Percentiles rank a stretch among this genome's conserved stretches.
These are phyloP conservation scores for Leucoptera coffeella DNA, from an alignment of 2,888 invertebrate genomes.

Conservation along the genomic window DNA sequence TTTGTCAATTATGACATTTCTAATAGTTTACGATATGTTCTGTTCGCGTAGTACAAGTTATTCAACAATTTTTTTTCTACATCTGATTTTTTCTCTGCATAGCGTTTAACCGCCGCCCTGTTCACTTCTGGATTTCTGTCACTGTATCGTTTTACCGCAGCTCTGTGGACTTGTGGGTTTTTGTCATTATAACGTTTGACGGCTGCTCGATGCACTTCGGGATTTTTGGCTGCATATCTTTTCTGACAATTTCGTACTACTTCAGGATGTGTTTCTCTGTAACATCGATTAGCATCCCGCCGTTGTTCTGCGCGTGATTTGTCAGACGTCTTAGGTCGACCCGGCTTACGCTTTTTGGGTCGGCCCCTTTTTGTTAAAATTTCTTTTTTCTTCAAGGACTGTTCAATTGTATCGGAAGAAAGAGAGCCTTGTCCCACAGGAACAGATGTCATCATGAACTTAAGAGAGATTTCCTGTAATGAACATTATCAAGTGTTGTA, in stretches of 20 bases:
- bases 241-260: conserved; percentile 1
- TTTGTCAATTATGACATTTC: conserved; percentile 2
- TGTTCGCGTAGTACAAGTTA: neutral
- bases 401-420: conserved; percentile 1
- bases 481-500: conserved; percentile 4
- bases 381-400: conserved; percentile 2
- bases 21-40: conserved; percentile 1
- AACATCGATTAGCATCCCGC: conserved; percentile 2
- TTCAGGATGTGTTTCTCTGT: conserved; percentile 1
- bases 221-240: neutral
- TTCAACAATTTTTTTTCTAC: neutral
- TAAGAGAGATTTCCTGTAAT: too few species aligned
- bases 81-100: neutral
- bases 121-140: neutral
- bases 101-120: neutral
- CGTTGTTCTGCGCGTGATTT: conserved; percentile 3
- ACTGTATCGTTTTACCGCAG: conserved; percentile 1
- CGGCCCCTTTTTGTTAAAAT: conserved; percentile 1
- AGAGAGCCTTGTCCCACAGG: conserved; percentile 2
- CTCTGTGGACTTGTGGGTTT: conserved; percentile 1
- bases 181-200: conserved; percentile 1
- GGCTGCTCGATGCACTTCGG: neutral
- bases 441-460: too few species aligned
- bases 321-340: conserved; percentile 2
- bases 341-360: conserved; percentile 2